phyloP scores from a whole-genome alignment of 2,888 invertebrate genomes.

The Pristionchus arcanus region DNA sequence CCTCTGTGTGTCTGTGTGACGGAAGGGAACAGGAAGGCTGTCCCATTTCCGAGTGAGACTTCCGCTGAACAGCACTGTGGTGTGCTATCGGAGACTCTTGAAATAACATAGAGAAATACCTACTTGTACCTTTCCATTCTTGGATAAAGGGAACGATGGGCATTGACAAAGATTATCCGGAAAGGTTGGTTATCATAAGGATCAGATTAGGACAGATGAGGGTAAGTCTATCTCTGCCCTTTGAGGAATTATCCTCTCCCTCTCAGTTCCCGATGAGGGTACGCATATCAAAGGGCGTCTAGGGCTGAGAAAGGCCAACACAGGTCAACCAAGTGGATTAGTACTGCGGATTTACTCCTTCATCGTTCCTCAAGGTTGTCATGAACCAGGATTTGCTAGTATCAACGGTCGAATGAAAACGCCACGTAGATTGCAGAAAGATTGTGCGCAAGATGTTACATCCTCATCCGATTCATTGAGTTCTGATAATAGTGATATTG shows the following conservation, averaged over 20 bases:
- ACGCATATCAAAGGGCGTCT: constrained; percentile 30
- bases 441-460: constrained; percentile 4
- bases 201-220: constrained; percentile 15
- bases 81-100: not conserved
- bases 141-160: not conserved
- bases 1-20: not conserved
- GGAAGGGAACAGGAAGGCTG: constrained; percentile 43
- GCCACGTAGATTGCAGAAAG: not conserved
- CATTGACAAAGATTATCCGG: not conserved
- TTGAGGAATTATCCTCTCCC: constrained; percentile 30
- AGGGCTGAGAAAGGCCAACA: constrained; percentile 46
- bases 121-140: not conserved
- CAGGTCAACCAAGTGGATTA: constrained; percentile 41
- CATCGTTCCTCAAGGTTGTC: not conserved
- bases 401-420: not conserved
- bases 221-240: constrained; percentile 29
- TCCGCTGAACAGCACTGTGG: constrained; percentile 20
- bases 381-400: not conserved
- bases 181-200: constrained; percentile 38
- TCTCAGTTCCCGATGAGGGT: not conserved
- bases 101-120: not conserved
- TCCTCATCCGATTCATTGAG: not conserved
- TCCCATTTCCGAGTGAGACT: constrained; percentile 36
- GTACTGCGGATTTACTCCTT: not conserved
- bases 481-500: not conserved